phyloP scores from a whole-genome alignment of 1,140 invertebrate species.

The Latrodectus geometricus region DNA sequence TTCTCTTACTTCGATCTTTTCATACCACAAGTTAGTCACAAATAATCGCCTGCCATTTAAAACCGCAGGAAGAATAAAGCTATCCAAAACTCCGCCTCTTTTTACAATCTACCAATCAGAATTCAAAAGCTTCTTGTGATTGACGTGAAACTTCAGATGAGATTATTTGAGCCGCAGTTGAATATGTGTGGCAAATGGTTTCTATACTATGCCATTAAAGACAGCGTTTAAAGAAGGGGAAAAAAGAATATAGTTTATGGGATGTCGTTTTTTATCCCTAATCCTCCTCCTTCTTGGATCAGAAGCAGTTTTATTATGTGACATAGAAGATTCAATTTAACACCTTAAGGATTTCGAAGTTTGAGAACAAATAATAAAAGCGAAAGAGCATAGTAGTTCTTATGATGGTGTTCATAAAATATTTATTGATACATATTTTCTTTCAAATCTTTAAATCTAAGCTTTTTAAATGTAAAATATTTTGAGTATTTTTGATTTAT shows the following conservation, averaged over 20 bases:
- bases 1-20: background rate
- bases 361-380: background rate
- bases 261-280: background rate
- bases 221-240: background rate
- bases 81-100: background rate
- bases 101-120: background rate
- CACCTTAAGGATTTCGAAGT: background rate
- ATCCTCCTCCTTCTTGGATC: background rate
- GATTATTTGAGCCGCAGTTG: background rate
- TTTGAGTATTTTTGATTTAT: no score
- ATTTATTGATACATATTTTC: no score
- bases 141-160: background rate
- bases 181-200: slow-evolving; percentile 8
- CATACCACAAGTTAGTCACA: background rate
- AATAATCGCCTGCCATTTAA: background rate
- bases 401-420: no score
- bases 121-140: background rate
- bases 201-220: background rate
- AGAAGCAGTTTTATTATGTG: background rate
- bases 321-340: background rate
- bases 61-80: background rate
- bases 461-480: no score
- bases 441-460: no score
- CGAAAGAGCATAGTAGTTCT: no score
- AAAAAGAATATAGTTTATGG: background rate